These are phyloP conservation scores for Heteromurus nitidus DNA, from an alignment of 2,888 invertebrate genomes.

Conservation along the genomic window DNA sequence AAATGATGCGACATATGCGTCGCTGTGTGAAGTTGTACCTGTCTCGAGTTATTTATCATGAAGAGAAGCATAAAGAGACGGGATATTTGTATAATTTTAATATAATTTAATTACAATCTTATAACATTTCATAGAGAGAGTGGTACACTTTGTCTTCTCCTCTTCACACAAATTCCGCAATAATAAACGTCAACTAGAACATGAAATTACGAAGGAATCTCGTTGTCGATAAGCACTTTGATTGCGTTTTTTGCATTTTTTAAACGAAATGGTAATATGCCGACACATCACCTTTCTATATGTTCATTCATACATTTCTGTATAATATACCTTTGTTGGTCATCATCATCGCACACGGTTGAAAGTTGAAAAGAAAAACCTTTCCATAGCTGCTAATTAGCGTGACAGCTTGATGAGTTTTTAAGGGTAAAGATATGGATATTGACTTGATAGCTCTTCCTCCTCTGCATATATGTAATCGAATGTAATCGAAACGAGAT, in stretches of 20 bases:
- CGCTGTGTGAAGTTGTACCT: too few relatives aligned
- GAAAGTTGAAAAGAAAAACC: slow-evolving; percentile 18
- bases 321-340: background rate
- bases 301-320: background rate
- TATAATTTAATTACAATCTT: slow-evolving; percentile 38
- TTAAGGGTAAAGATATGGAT: slow-evolving; percentile 42
- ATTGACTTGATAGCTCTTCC: background rate
- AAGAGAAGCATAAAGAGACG: background rate
- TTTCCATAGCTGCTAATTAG: slow-evolving; percentile 48
- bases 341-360: too few relatives aligned
- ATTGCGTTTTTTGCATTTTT: background rate
- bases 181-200: slow-evolving; percentile 40
- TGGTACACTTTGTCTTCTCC: slow-evolving; percentile 1
- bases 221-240: slow-evolving; percentile 11
- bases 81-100: background rate
- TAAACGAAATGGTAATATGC: background rate
- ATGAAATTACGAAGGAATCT: slow-evolving; percentile 34
- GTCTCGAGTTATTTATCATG: background rate
- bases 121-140: background rate
- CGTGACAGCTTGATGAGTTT: slow-evolving; percentile 55
- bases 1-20: slow-evolving; percentile 7
- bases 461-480: background rate
- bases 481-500: slow-evolving; percentile 4
- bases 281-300: background rate
- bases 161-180: slow-evolving; percentile 22